Percentiles rank a stretch among this genome's conserved stretches.
phyloP scores from a whole-genome alignment of 1,140 invertebrate species.

The Mactra quadrangularis region DNA sequence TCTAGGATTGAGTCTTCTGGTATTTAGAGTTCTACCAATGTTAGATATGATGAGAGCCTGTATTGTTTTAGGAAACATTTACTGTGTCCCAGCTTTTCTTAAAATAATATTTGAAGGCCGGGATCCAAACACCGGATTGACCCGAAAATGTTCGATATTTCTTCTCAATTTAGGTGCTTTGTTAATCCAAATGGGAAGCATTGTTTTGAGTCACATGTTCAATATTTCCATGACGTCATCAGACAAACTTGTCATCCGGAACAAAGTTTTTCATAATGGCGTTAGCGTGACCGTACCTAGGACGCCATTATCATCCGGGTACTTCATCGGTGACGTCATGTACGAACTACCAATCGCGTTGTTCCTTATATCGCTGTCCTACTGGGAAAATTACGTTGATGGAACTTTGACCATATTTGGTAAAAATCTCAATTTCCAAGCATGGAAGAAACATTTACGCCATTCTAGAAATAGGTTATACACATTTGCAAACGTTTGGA shows the following conservation, averaged over 20 bases:
- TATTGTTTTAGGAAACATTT: conserved; percentile 97
- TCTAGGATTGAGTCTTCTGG: conserved; percentile 92
- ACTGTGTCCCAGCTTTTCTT: conserved; percentile 91
- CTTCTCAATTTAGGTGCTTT: conserved; percentile 65
- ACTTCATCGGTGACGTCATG: conserved; percentile 49
- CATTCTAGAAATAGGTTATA: conserved; percentile 71
- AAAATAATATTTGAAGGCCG: conserved; percentile 65
- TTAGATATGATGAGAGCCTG: conserved; percentile 96
- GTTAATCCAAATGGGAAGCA: conserved; percentile 67
- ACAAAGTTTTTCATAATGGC: conserved; percentile 39
- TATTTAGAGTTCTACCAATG: conserved; percentile 94
- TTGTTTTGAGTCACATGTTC: conserved; percentile 63
- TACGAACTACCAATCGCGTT: conserved; percentile 94
- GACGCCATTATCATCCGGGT: conserved; percentile 23
- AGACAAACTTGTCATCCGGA: conserved; percentile 51
- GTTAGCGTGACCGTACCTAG: conserved; percentile 37
- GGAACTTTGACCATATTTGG: conserved; percentile 80
- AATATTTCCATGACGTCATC: conserved; percentile 59
- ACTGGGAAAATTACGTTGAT: conserved; percentile 99
- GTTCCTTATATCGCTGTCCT: conserved; percentile 94
- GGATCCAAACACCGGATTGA: conserved; percentile 54
- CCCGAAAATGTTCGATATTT: conserved; percentile 59
- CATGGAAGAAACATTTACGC: conserved; percentile 73
- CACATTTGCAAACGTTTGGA: conserved; percentile 76
- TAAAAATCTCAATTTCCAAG: conserved; percentile 61